A percentile compares a stretch with the other conserved stretches of the same genome.
Evolutionary conservation across 1,140 invertebrate species (phyloP).

Genomic region (Drosophila pruinosa): DNA sequence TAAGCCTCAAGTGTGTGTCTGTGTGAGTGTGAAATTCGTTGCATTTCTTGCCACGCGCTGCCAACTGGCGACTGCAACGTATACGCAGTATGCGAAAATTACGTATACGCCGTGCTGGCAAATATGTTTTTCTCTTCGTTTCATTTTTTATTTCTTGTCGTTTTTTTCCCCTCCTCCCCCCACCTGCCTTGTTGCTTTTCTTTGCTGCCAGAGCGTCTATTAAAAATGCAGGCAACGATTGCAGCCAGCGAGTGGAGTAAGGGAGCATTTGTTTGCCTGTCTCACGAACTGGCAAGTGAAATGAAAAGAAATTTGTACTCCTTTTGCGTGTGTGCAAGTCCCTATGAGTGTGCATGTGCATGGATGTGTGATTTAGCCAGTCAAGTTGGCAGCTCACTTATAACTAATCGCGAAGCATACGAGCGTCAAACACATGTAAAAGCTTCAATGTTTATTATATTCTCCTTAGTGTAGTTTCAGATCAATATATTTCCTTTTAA

Average conservation of each 20-base stretch:
- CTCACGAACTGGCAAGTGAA: constrained; percentile 23
- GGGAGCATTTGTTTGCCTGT: constrained; percentile 22
- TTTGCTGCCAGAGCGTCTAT: constrained; percentile 44
- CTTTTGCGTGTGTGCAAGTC: background rate
- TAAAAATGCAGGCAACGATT: constrained; percentile 41
- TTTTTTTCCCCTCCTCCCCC: background rate
- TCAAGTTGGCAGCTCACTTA: constrained; percentile 20
- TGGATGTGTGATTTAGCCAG: constrained; percentile 3
- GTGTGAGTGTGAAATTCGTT: constrained; percentile 38
- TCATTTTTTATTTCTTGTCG: background rate
- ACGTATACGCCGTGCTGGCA: constrained; percentile 62
- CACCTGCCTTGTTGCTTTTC: constrained; percentile 25
- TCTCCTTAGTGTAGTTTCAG: too few species aligned
- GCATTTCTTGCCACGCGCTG: constrained; percentile 58
- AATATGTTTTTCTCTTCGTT: constrained; percentile 51
- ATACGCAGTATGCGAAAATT: constrained; percentile 78
- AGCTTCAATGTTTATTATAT: background rate
- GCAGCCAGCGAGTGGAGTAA: constrained; percentile 4
- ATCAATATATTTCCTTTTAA: background rate
- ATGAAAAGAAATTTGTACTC: constrained; percentile 39
- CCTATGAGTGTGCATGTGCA: background rate
- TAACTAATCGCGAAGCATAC: constrained; percentile 16
- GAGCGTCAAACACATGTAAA: background rate
- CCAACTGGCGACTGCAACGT: constrained; percentile 65
- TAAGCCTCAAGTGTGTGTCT: constrained; percentile 38